Percentiles rank a stretch among this genome's conserved stretches.
These are phyloP conservation scores for Sebastes elongatus DNA, from an alignment of 2,797 vertebrate genomes.

Conservation along the genomic window DNA sequence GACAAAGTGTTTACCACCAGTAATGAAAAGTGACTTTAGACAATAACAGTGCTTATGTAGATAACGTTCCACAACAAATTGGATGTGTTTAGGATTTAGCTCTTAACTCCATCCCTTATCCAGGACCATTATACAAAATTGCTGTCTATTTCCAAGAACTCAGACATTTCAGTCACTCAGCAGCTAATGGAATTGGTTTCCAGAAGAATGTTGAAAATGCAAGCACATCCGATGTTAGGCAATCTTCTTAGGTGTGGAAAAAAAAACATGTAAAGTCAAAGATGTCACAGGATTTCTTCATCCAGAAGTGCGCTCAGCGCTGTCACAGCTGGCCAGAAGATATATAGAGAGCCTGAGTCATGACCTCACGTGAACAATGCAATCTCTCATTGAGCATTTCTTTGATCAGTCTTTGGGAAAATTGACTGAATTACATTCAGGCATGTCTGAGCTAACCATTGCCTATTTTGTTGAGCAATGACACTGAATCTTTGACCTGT, in stretches of 20 bases:
- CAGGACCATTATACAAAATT: not conserved
- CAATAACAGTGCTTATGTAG: not conserved
- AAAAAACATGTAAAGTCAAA: not conserved
- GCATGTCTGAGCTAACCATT: not conserved
- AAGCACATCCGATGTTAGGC: not conserved
- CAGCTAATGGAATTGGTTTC: not conserved
- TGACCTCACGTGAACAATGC: not conserved
- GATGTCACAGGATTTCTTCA: not conserved
- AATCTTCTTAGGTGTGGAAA: not conserved
- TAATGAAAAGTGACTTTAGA: not conserved
- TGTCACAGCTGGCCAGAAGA: not conserved
- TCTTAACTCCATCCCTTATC: not conserved
- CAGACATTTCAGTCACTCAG: not conserved
- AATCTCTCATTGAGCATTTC: not conserved
- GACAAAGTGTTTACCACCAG: not conserved
- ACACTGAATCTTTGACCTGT: not conserved
- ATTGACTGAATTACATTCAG: not conserved
- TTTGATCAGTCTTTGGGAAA: not conserved
- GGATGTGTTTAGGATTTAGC: not conserved
- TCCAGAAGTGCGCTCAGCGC: not conserved
- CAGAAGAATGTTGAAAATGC: not conserved
- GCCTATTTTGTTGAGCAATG: not conserved
- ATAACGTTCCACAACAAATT: not conserved
- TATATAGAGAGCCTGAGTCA: not conserved
- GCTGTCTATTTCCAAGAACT: not conserved